Evolutionary conservation across 2,797 vertebrate genomes (phyloP).

Genomic region (Varecia variegata): DNA sequence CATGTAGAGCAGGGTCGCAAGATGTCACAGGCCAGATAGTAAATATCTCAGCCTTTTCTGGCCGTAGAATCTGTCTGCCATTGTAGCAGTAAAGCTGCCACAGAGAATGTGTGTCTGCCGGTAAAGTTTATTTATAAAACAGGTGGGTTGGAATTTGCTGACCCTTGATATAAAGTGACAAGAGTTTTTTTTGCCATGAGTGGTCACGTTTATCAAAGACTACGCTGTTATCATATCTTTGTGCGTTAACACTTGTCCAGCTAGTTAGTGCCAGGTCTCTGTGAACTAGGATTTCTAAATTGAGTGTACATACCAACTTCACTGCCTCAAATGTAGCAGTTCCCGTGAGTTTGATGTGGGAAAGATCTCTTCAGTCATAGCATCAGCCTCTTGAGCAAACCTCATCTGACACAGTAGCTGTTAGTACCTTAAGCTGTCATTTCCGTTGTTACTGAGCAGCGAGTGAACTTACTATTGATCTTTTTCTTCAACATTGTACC

Average conservation of each 20-base stretch:
- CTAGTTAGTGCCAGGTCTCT: not conserved
- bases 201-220: not conserved
- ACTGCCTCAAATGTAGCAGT: not conserved
- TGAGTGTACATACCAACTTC: too few species aligned
- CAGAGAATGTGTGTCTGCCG: too few species aligned
- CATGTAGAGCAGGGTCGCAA: not conserved
- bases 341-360: not conserved
- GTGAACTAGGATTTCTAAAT: not conserved
- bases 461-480: not conserved
- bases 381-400: not conserved
- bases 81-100: not conserved
- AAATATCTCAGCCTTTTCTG: not conserved
- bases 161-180: too few species aligned
- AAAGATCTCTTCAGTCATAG: not conserved
- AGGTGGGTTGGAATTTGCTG: not conserved
- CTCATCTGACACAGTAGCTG: rapidly evolving
- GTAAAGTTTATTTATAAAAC: not conserved
- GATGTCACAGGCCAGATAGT: too few species aligned
- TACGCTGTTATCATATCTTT: rapidly evolving
- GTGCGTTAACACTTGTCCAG: not conserved
- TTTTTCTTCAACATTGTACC: not conserved
- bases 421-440: not conserved
- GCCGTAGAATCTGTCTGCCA: not conserved
- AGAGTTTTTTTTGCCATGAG: too few species aligned
- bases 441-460: not conserved